Base-by-base conservation (phyloP, 2,113 vertebrate genomes). In the Carassius gibelio region DNA sequence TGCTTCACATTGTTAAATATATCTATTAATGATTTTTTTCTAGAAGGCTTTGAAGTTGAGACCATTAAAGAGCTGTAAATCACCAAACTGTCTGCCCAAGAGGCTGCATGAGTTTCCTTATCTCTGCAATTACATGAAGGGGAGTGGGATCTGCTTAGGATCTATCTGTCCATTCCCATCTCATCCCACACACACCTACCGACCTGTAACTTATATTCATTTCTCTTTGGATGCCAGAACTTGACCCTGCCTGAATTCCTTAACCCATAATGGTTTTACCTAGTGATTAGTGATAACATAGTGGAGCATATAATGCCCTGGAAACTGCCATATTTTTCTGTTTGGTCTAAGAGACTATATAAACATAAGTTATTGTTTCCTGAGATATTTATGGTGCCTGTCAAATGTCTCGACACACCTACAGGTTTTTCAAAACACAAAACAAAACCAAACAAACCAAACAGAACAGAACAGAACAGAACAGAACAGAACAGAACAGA, bases 41-140 rank as follows among this genome's bases (percentile, higher is more conserved):
- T 55, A 55, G 79, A 69, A 89, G 88, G 88, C 87, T 93, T 93
- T 89, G 90, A 91, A 91, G 92, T 88, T 85, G 77, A 79, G 90
- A 90, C 89, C 92, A 92, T 93, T 94, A 92, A 93, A 90, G 88
- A 89, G 88, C 88, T 89, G 84, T 92, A 92, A 92, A 94, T 94
- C 92, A 91, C 85, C 82, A 85, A 91, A 90, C 91, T 90, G 91
- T 92, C 91, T 90, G 86, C 85, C 72, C 86, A 90, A 90, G 92
- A 88, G 90, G 86, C 90, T 91, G 91, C 89, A 86, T 92, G 90
- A 92, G 90, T 90, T 92, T 88, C 90, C 90, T 92, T 93, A 93
- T 95, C 93, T 93, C 84, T 90, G 92, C 92, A 93, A 94, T 92
- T 93, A 93, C 88, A 92, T 84, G 86, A 86, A 87, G 88, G 89